phyloP scores from a whole-genome alignment of 2,888 invertebrate species.

The Dusona sp. region DNA sequence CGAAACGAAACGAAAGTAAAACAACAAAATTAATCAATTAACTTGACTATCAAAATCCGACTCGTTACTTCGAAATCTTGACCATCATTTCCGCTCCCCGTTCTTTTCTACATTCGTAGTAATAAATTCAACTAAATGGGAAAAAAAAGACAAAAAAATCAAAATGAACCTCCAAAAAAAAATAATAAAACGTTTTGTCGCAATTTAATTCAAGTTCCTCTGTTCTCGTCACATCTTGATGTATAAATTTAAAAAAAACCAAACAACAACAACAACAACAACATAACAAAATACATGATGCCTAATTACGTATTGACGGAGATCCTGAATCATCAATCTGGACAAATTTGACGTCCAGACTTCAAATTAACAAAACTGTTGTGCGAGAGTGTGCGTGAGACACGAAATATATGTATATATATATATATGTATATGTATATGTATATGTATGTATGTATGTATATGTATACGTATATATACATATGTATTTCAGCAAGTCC shows the following conservation, averaged over 20 bases:
- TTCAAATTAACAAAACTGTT: slow-evolving; percentile 4
- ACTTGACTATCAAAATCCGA: slow-evolving; percentile 52
- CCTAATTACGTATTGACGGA: slow-evolving; percentile 4
- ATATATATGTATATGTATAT: slow-evolving; percentile 1
- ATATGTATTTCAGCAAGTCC: too few relatives aligned
- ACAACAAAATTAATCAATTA: background rate
- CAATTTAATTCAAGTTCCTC: slow-evolving; percentile 35
- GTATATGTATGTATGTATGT: too few relatives aligned
- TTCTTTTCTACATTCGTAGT: background rate
- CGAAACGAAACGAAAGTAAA: background rate
- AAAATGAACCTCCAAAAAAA: background rate
- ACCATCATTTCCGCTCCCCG: slow-evolving; percentile 39
- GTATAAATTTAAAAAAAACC: slow-evolving; percentile 14
- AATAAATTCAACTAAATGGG: slow-evolving; percentile 8
- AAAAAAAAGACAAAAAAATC: slow-evolving; percentile 11
- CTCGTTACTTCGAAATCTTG: slow-evolving; percentile 58
- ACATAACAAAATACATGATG: background rate
- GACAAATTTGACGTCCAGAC: slow-evolving; percentile 11
- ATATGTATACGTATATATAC: too few relatives aligned
- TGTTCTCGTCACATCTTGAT: slow-evolving; percentile 31
- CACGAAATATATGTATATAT: slow-evolving; percentile 4
- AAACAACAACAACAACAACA: background rate
- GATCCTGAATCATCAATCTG: background rate
- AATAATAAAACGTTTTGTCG: slow-evolving; percentile 17
- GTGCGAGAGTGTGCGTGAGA: slow-evolving; percentile 10